A percentile compares a stretch with the other conserved stretches of the same genome.
phyloP scores from a whole-genome alignment of 2,888 invertebrate species.

The Arctia plantaginis region DNA sequence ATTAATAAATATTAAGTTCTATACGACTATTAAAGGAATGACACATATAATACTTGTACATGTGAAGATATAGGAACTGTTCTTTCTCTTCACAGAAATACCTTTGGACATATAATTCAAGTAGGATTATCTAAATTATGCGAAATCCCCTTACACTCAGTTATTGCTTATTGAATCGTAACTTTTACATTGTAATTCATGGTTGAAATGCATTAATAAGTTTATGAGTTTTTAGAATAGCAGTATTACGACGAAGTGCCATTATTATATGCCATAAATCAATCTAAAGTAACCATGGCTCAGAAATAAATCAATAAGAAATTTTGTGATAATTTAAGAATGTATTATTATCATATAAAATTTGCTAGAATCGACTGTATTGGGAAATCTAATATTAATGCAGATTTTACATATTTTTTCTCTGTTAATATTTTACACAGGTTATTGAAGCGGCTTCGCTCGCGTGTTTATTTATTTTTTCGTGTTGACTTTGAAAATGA shows the following conservation, averaged over 20 bases:
- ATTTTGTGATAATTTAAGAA: neutral
- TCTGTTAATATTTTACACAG: neutral
- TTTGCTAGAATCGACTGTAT: neutral
- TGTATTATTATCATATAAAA: conserved; percentile 1
- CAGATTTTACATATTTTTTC: neutral
- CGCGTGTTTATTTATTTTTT: too few species aligned
- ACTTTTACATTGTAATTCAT: conserved; percentile 14
- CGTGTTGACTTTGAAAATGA: too few species aligned
- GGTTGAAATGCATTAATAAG: conserved; percentile 16
- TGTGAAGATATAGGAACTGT: too few species aligned
- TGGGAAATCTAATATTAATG: neutral
- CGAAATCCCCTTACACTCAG: neutral
- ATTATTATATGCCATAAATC: conserved; percentile 33
- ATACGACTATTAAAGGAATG: too few species aligned
- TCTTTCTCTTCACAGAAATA: neutral
- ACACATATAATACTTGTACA: too few species aligned
- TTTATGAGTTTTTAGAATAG: conserved; percentile 39
- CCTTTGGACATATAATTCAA: neutral
- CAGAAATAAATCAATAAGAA: conserved; percentile 13
- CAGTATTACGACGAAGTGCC: conserved; percentile 23
- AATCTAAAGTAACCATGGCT: conserved; percentile 11
- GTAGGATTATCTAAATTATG: neutral
- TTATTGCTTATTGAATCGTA: conserved; percentile 11
- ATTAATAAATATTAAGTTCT: too few species aligned
- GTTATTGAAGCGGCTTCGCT: too few species aligned